Conservation (phyloP, 2,797 vertebrate genomes). For the Scarus forsteni region DNA sequence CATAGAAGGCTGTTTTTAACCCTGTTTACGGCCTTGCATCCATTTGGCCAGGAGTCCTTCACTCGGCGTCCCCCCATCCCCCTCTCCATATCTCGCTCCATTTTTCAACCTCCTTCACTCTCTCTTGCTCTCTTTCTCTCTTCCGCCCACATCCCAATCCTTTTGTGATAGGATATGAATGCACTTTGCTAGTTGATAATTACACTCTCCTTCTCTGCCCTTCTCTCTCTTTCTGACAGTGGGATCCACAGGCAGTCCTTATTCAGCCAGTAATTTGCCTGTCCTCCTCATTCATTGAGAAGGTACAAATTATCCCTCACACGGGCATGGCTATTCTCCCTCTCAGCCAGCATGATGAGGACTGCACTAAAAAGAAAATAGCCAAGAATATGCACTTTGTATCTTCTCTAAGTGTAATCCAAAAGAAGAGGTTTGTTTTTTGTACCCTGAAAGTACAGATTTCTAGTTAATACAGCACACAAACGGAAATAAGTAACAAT, state of each 20-base stretch:
- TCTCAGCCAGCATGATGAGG: slow-evolving; percentile 74
- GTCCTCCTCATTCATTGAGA: slow-evolving; percentile 97
- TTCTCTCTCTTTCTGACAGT: slow-evolving; percentile 94
- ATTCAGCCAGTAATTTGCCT: slow-evolving; percentile 99
- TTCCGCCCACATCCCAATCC: slow-evolving; percentile 84
- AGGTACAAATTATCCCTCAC: slow-evolving; percentile 99
- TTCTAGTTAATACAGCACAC: slow-evolving; percentile 52
- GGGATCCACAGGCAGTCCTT: slow-evolving; percentile 98
- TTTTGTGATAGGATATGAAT: slow-evolving; percentile 98
- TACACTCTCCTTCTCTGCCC: slow-evolving; percentile 88
- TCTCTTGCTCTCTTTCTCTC: slow-evolving; percentile 78
- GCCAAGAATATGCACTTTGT: slow-evolving; percentile 77
- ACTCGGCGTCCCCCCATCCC: slow-evolving; percentile 62
- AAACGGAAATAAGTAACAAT: slow-evolving; percentile 45
- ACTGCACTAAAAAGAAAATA: slow-evolving; percentile 75
- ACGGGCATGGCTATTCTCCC: slow-evolving; percentile 90
- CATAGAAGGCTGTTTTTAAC: slow-evolving; percentile 90
- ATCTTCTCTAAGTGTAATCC: slow-evolving; percentile 70
- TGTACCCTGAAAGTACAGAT: slow-evolving; percentile 63
- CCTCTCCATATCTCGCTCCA: slow-evolving; percentile 75
- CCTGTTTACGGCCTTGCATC: slow-evolving; percentile 96
- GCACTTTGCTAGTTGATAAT: slow-evolving; percentile 99
- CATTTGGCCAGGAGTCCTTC: slow-evolving; percentile 92
- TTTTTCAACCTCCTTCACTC: slow-evolving; percentile 80
- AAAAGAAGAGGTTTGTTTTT: slow-evolving; percentile 65